A percentile compares a stretch with the other conserved stretches of the same genome.
phyloP scores from a whole-genome alignment of 2,797 vertebrate genomes.

The Dendrocincla tyrannina region DNA sequence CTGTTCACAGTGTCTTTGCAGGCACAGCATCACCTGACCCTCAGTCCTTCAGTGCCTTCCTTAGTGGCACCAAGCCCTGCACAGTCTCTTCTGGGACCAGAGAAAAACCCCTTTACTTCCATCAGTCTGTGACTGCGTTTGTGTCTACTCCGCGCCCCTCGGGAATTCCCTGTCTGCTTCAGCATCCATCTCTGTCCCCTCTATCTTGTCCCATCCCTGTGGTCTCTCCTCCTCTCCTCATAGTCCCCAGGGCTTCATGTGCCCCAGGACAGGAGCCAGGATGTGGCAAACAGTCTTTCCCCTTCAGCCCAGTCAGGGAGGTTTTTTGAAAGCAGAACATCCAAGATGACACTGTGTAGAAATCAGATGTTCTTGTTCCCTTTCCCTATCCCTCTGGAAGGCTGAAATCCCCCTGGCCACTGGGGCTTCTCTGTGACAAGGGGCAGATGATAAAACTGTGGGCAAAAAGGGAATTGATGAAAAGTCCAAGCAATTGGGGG shows the following conservation, averaged over 20 bases:
- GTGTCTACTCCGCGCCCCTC: neutral
- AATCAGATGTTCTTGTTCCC: neutral
- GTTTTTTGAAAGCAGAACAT: neutral
- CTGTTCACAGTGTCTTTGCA: neutral
- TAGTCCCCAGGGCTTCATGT: neutral
- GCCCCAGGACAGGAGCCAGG: neutral
- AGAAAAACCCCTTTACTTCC: neutral
- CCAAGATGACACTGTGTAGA: accelerated
- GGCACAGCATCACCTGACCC: neutral
- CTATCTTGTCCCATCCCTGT: neutral
- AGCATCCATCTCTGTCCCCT: neutral
- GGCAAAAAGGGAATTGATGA: neutral
- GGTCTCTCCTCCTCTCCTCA: neutral
- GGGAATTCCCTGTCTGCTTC: neutral
- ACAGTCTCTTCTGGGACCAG: neutral
- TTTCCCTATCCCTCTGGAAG: neutral
- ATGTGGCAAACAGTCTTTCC: neutral
- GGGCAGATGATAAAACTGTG: neutral
- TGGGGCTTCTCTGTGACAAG: neutral
- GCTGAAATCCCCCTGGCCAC: neutral
- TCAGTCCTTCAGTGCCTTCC: neutral
- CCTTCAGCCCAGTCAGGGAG: neutral
- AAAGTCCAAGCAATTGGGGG: neutral
- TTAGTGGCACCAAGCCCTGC: neutral
- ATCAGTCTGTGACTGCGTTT: neutral